Percentiles rank a stretch among this genome's conserved stretches.
These are phyloP conservation scores for Scaptomyza cyrtandrae DNA, from an alignment of 2,888 invertebrate genomes.

Conservation along the genomic window DNA sequence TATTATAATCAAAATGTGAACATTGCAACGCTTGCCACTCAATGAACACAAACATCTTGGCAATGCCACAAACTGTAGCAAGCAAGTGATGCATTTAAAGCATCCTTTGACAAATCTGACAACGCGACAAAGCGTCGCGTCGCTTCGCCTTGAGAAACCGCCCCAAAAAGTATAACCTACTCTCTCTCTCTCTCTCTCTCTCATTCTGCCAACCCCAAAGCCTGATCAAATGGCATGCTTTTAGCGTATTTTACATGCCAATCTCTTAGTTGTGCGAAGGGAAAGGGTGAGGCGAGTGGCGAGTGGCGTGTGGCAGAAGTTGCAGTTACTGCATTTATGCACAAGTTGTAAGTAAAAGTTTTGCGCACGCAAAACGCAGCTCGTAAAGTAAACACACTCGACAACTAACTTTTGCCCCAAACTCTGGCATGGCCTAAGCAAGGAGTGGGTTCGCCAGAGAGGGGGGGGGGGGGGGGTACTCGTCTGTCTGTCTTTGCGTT, in stretches of 20 bases:
- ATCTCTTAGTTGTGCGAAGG: constrained; percentile 55
- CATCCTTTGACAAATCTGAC: constrained; percentile 75
- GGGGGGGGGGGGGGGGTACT: not conserved
- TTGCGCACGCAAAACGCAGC: constrained; percentile 80
- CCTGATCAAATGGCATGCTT: constrained; percentile 73
- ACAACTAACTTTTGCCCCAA: constrained; percentile 62
- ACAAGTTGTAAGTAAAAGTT: constrained; percentile 77
- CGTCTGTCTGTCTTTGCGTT: constrained; percentile 13
- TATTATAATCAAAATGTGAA: constrained; percentile 4
- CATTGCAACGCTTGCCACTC: constrained; percentile 33
- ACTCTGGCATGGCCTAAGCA: not conserved
- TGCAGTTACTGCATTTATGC: constrained; percentile 75
- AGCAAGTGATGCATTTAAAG: constrained; percentile 58
- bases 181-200: not conserved
- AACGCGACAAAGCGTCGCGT: constrained; percentile 74
- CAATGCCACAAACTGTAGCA: constrained; percentile 43
- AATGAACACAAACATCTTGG: constrained; percentile 13
- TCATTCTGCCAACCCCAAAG: not conserved
- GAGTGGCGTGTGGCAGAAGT: constrained; percentile 21
- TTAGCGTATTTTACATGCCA: constrained; percentile 80
- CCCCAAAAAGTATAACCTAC: too few relatives aligned
- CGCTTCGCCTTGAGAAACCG: constrained; percentile 15
- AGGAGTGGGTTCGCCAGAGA: not conserved
- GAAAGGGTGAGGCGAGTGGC: constrained; percentile 14
- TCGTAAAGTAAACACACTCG: constrained; percentile 78